phyloP scores from a whole-genome alignment of 2,797 vertebrate species.

The Pterois miles region DNA sequence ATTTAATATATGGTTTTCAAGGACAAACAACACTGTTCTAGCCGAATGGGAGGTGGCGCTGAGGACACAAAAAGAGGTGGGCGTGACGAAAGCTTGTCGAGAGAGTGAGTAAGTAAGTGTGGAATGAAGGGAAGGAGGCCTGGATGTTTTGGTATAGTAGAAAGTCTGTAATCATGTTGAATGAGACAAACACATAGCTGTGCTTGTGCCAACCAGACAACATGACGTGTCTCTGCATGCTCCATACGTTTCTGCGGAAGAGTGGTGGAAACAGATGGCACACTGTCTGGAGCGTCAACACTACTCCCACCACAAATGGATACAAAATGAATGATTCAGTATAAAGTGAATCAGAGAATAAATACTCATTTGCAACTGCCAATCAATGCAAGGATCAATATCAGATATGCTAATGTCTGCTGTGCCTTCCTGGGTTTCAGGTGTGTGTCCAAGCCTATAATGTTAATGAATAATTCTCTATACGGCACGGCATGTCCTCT shows the following conservation, averaged over 20 bases:
- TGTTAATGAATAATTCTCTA: background rate
- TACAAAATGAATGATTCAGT: background rate
- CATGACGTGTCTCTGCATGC: conserved; percentile 56
- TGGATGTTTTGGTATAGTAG: conserved; percentile 24
- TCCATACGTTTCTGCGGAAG: background rate
- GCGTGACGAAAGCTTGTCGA: conserved; percentile 14
- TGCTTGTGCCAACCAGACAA: conserved; percentile 45
- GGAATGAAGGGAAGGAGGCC: conserved; percentile 46
- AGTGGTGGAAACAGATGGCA: conserved; percentile 45
- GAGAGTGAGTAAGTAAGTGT: conserved; percentile 49
- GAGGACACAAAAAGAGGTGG: background rate
- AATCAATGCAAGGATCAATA: conserved; percentile 65
- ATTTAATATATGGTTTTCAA: background rate
- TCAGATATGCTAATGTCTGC: conserved; percentile 40
- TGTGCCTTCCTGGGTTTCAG: background rate
- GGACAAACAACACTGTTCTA: background rate
- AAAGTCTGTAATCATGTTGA: conserved; percentile 64
- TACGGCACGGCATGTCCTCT: background rate
- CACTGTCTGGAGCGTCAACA: conserved; percentile 20
- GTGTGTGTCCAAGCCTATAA: conserved; percentile 11
- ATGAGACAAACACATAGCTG: conserved; percentile 48
- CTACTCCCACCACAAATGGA: background rate
- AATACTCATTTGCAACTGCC: conserved; percentile 40
- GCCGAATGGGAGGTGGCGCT: background rate
- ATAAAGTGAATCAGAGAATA: conserved; percentile 19